Base-by-base conservation (phyloP, 1,140 invertebrate genomes). In the Eumaeus atala region DNA sequence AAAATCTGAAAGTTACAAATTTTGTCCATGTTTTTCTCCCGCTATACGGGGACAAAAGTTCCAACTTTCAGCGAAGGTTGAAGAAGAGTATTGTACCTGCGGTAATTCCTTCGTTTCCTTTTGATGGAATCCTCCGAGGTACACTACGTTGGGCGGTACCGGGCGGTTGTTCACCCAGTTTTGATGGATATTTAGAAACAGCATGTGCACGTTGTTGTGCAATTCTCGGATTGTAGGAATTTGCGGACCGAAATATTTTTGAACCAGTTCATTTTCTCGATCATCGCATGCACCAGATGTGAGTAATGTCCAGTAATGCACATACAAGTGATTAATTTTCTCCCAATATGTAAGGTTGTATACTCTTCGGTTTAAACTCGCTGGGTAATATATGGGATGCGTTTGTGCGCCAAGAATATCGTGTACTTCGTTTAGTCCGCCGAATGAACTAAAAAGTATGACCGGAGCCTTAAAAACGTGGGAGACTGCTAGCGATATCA, bases 101-200 rank as follows among this genome's bases (percentile, higher is more conserved):
- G 71, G 66, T 18, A 73, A 47, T 28, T 69, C 49, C 76, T 79
- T 58, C 87, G 64, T 18, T 66, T 68, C 58, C 58, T 70, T 71
- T 28, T 78, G 67, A 67, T 90, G 88, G 37, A 88, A 68, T 18
- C 89, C 88, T 14, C 81, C 81, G 48, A 89, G 66, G 48, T 79
- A 66, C n/a, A 90, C 63, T 6, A 88, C 76, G 33, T 64, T 76
- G 7, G 87, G 87, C n/a, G 84, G 74, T 1, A 81, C 59, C 5
- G 90, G 81, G 17, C 82, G 71, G 34, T 79, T 70, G 38, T 74
- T 63, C 28, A 71, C 63, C 59, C 88, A 74, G 8, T 81, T 61
- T 9, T 78, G 80, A 81, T 90, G 81, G 9, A 62, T 66, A 61
- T 87, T 89, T 5, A 87, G 42, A 47, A 92, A 84, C 9, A 90